These are phyloP conservation scores for Nasalis larvatus DNA, from an alignment of 2,113 vertebrate species.

Conservation along the genomic window DNA sequence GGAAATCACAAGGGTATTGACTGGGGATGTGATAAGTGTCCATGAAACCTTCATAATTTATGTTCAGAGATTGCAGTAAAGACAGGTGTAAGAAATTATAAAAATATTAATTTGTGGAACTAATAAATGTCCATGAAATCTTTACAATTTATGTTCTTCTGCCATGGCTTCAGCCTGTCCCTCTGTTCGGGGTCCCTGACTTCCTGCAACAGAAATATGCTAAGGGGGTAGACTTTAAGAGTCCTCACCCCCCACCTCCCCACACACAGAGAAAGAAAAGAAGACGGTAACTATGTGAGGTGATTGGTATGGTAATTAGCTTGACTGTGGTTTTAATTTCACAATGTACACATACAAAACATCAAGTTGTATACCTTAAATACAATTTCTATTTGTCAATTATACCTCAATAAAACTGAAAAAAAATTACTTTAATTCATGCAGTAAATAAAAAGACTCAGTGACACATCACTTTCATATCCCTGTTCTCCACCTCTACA, in stretches of 20 bases:
- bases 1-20: no score
- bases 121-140: no score
- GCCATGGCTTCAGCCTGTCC: no score
- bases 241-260: not conserved
- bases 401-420: not conserved
- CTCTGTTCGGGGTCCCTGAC: no score
- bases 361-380: not conserved
- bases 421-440: not conserved
- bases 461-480: not conserved
- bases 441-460: not conserved
- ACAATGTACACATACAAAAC: not conserved
- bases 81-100: no score
- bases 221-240: not conserved
- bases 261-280: fast-evolving
- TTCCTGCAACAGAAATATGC: not conserved
- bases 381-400: not conserved
- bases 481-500: not conserved
- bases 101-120: no score
- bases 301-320: not conserved
- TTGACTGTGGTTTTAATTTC: no score
- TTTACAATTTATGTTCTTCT: no score
- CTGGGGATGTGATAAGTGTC: no score
- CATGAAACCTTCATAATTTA: no score
- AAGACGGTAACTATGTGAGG: no score
- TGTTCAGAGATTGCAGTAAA: no score